Percentiles rank a stretch among this genome's conserved stretches.
Conservation (phyloP, 2,888 invertebrate species). For the Argyresthia albistria region DNA sequence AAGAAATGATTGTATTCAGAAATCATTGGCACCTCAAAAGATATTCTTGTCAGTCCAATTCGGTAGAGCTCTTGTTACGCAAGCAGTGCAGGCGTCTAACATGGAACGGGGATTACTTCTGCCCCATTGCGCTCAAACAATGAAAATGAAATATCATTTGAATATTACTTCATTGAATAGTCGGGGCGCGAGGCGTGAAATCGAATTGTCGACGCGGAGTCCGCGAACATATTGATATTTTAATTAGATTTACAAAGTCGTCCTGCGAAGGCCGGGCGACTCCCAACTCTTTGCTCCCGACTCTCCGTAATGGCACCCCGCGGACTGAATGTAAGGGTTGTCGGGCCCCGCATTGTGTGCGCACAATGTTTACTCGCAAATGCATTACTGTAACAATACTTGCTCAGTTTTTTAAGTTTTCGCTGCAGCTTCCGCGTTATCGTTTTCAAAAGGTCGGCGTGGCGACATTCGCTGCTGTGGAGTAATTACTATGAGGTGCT, state of each 20-base stretch:
- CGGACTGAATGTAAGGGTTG: conserved; percentile 65
- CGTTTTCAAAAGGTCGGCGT: conserved; percentile 65
- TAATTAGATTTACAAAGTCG: conserved; percentile 72
- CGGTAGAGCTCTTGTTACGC: neutral
- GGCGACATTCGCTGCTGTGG: conserved; percentile 24
- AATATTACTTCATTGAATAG: conserved; percentile 10
- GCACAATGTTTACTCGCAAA: conserved; percentile 71
- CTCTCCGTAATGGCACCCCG: conserved; percentile 64
- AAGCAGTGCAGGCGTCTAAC: too few relatives aligned
- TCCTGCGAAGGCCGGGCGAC: conserved; percentile 43
- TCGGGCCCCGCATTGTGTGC: conserved; percentile 57
- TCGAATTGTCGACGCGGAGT: conserved; percentile 64
- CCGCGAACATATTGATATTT: conserved; percentile 70
- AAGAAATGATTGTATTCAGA: conserved; percentile 19
- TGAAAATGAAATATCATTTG: conserved; percentile 1
- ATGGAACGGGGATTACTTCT: neutral
- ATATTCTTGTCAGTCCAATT: neutral
- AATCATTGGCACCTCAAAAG: conserved; percentile 1
- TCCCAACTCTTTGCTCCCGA: conserved; percentile 64
- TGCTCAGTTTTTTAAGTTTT: conserved; percentile 67
- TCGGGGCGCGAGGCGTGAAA: conserved; percentile 53
- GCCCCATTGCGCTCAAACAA: conserved; percentile 1
- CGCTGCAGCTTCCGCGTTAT: conserved; percentile 69
- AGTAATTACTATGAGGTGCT: conserved; percentile 58
- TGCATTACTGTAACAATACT: conserved; percentile 69